Evolutionary conservation across 2,888 invertebrate genomes (phyloP).

Genomic region (Trisateles emortualis): DNA sequence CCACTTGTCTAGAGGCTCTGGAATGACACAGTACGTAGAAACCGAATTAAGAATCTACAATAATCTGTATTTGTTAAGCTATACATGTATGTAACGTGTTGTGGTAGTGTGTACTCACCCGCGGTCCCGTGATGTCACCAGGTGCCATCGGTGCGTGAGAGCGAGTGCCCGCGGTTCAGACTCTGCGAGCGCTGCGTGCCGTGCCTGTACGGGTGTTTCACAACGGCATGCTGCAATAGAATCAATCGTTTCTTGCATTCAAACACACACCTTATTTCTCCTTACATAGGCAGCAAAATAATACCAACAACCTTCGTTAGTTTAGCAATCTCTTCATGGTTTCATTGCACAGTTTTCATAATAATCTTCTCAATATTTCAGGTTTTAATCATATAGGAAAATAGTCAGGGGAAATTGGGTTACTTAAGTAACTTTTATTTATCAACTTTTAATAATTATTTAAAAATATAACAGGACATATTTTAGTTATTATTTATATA

Average conservation of each 20-base stretch:
- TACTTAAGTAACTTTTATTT: background rate
- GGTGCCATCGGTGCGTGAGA: slow-evolving; percentile 91
- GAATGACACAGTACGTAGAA: no score
- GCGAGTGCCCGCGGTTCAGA: slow-evolving; percentile 91
- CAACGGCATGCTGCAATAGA: slow-evolving; percentile 87
- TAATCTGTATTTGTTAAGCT: no score
- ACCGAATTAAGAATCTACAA: no score
- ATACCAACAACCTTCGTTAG: slow-evolving; percentile 4
- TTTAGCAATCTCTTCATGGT: slow-evolving; percentile 2
- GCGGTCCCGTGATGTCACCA: slow-evolving; percentile 94
- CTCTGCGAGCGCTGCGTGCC: slow-evolving; percentile 91
- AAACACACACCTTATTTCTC: slow-evolving; percentile 10
- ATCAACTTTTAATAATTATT: background rate
- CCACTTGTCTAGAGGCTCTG: no score
- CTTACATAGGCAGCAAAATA: background rate
- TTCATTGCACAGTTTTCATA: background rate
- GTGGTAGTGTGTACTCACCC: slow-evolving; percentile 73
- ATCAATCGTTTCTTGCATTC: slow-evolving; percentile 26
- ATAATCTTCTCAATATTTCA: background rate
- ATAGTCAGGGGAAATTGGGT: background rate
- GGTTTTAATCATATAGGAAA: background rate
- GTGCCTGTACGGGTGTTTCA: slow-evolving; percentile 88
- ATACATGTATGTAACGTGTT: no score
- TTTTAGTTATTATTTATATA: slow-evolving; percentile 21
- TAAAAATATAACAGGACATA: slow-evolving; percentile 18